Evolutionary conservation across 2,113 vertebrate species (phyloP).

Genomic region (Eretmochelys imbricata): DNA sequence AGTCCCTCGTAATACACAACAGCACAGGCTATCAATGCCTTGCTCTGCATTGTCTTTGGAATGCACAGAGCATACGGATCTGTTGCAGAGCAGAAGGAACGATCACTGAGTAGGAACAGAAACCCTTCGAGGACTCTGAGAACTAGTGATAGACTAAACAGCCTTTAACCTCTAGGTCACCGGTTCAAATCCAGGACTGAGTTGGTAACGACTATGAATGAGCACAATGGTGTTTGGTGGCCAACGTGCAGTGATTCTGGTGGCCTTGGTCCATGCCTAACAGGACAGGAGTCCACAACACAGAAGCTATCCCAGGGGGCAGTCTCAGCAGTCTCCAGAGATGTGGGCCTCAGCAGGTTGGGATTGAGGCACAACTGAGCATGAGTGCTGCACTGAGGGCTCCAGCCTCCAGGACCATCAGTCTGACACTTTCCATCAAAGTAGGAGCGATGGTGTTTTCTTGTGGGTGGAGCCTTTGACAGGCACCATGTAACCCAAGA

Average conservation of each 20-base stretch:
- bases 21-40: neutral
- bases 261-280: constrained; percentile 13
- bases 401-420: neutral
- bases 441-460: neutral
- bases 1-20: neutral
- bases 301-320: constrained; percentile 41
- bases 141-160: neutral
- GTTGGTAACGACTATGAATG: constrained; percentile 34
- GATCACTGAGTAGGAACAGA: neutral
- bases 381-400: neutral
- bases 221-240: constrained; percentile 9
- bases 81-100: neutral
- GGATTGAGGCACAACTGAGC: neutral
- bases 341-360: neutral
- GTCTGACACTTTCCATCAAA: neutral
- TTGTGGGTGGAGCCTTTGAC: neutral
- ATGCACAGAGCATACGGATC: neutral
- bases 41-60: accelerated
- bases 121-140: constrained; percentile 13
- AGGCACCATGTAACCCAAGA: neutral
- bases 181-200: neutral
- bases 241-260: neutral
- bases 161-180: neutral
- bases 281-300: neutral
- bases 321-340: constrained; percentile 55